Conservation (phyloP, 2,888 invertebrate genomes). For the Cacoxenus indagator region DNA sequence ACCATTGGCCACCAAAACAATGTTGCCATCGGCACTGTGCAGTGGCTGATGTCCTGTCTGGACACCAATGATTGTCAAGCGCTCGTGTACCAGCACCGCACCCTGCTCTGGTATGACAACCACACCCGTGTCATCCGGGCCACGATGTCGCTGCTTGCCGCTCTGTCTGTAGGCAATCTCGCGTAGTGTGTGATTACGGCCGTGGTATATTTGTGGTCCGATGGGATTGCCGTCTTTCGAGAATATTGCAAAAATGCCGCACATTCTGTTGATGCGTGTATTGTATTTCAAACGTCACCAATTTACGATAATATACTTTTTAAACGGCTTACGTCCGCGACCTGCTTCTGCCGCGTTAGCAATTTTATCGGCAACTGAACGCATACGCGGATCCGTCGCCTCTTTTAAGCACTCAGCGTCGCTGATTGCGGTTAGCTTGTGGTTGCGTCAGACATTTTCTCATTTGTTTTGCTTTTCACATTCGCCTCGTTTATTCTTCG, state of each 20-base stretch:
- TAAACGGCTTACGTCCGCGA: too few species aligned
- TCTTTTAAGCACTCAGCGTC: too few species aligned
- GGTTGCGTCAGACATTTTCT: too few species aligned
- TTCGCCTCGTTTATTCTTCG: too few species aligned
- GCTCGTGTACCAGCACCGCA: conserved; percentile 66
- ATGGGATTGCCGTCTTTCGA: conserved; percentile 62
- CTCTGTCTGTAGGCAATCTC: conserved; percentile 69
- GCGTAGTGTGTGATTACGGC: conserved; percentile 54
- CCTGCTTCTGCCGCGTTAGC: too few species aligned
- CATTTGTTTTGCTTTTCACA: too few species aligned
- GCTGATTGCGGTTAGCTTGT: too few species aligned
- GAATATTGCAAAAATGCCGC: conserved; percentile 70
- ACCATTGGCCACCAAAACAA: conserved; percentile 68
- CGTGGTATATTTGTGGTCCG: conserved; percentile 47
- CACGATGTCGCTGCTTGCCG: conserved; percentile 67
- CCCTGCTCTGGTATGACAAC: conserved; percentile 59
- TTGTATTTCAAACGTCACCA: too few species aligned
- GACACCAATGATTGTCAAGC: conserved; percentile 66
- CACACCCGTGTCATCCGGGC: conserved; percentile 68
- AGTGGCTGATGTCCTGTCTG: conserved; percentile 67
- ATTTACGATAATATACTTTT: too few species aligned
- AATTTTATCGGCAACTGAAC: too few species aligned
- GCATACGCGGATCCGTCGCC: too few species aligned
- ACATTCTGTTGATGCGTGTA: conserved; percentile 61
- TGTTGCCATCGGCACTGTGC: conserved; percentile 56